Base-by-base conservation (phyloP, 2,797 vertebrate species). In the Chelidonichthys spinosus region DNA sequence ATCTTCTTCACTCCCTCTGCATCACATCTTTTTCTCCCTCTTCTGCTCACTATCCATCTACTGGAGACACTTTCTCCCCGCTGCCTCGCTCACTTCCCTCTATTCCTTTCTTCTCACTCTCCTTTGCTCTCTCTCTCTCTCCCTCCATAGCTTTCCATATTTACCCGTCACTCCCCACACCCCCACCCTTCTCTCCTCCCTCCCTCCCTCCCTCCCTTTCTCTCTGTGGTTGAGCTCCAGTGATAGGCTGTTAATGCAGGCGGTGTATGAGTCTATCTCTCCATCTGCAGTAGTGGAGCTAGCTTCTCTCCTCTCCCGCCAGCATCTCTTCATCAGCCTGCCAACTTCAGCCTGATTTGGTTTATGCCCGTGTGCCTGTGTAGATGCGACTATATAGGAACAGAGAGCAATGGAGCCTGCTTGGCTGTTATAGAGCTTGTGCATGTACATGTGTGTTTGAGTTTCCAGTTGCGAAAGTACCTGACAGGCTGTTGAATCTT, bases 241-340 rank as follows among this genome's bases (percentile, higher is more conserved):
- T 88, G 92, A 92, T 92, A 92, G 90, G 90, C 91, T 92, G 92
- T 90, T 91, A 90, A 92, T 87, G 85, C 90, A 91, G 88, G 89
- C 92, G 80, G 82, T 88, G 90, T 91, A 75, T 85, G 87, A 84
- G 84, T 89, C 91, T 92, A 93, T 94, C 93, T 92, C 90, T 78
- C 90, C 90, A 92, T 94, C 92, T 93, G 92, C 92, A 92, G 91
- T 89, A 89, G 91, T 93, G 85, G 85, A 92, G 88, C 90, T 90
- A 80, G 87, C 79, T 87, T 75, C 80, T 86, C 76, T 89, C 76
- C 81, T 86, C 90, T 86, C 86, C 84, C 85, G 76, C 80, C 89
- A 81, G 90, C 87, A 90, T 91, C 86, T 85, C 88, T 90, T 86
- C 88, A 92, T 87, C 89, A 87, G 72, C 78, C 71, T 75, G 81